Evolutionary conservation across 2,113 vertebrate species (phyloP).

Genomic region (Varanus salvator): DNA sequence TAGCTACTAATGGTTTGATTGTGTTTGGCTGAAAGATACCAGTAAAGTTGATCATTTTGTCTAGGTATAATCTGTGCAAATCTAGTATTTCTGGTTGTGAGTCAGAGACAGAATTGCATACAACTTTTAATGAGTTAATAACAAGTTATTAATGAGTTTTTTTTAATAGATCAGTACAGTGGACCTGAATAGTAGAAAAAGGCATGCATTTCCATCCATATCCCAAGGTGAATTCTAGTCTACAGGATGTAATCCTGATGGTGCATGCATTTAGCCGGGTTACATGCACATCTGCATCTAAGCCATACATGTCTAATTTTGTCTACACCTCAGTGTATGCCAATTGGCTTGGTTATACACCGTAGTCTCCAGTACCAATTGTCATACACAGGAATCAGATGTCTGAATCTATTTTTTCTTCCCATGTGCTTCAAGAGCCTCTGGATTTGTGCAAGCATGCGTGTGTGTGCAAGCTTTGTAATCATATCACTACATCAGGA

Average conservation of each 20-base stretch:
- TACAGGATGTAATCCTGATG: neutral
- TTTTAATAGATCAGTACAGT: too few relatives aligned
- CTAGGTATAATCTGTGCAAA: neutral
- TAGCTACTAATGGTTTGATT: neutral
- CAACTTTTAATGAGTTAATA: neutral
- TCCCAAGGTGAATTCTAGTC: neutral
- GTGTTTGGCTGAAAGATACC: neutral
- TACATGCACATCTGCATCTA: too few relatives aligned
- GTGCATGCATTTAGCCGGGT: neutral
- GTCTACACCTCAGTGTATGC: neutral
- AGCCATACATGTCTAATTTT: neutral
- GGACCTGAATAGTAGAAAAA: neutral
- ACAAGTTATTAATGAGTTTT: too few relatives aligned
- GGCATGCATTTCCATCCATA: neutral
- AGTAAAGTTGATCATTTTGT: neutral
- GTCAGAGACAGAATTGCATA: neutral
- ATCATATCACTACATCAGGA: neutral
- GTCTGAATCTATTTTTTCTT: neutral
- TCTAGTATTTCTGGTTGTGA: constrained; percentile 10
- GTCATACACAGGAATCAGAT: neutral
- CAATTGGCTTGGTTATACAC: neutral
- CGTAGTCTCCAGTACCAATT: neutral
- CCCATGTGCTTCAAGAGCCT: neutral
- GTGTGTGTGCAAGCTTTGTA: neutral
- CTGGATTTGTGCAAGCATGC: neutral